Evolutionary conservation across 2,113 vertebrate species (phyloP).

Genomic region (Baryphthengus martii): DNA sequence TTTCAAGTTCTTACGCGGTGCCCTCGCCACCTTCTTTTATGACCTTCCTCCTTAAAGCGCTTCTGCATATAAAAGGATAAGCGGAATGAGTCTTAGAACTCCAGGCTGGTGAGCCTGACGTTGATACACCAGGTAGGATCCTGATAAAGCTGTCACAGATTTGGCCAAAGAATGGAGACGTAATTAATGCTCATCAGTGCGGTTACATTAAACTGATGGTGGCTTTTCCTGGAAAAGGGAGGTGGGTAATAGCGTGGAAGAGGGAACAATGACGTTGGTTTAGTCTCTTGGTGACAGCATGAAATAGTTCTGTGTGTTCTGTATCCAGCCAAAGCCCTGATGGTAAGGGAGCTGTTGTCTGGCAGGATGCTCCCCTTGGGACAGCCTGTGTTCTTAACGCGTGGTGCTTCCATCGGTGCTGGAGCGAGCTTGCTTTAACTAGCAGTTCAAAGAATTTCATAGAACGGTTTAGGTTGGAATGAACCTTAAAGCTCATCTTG

Average conservation of each 20-base stretch:
- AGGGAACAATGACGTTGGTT: neutral
- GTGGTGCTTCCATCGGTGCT: neutral
- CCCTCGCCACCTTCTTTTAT: slow-evolving; percentile 24
- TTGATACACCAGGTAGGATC: neutral
- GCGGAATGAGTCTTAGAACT: slow-evolving; percentile 7
- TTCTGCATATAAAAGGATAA: slow-evolving; percentile 57
- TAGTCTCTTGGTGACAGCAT: neutral
- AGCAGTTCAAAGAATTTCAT: neutral
- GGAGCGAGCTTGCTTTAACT: neutral
- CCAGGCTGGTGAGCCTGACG: neutral
- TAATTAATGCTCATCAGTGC: neutral
- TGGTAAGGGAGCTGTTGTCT: neutral
- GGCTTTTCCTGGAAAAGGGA: neutral
- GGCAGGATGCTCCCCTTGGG: neutral
- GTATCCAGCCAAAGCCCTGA: neutral
- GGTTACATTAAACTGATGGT: neutral
- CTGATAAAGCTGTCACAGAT: neutral
- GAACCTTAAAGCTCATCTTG: too few species aligned
- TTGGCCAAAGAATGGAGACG: neutral
- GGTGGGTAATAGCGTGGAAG: neutral
- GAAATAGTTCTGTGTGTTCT: neutral
- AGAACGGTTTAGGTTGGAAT: too few species aligned
- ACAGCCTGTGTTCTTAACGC: neutral
- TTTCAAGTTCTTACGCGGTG: slow-evolving; percentile 30
- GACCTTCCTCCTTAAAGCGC: slow-evolving; percentile 40